These are phyloP conservation scores for Digitonthophagus gazella DNA, from an alignment of 2,888 invertebrate genomes.

Conservation along the genomic window DNA sequence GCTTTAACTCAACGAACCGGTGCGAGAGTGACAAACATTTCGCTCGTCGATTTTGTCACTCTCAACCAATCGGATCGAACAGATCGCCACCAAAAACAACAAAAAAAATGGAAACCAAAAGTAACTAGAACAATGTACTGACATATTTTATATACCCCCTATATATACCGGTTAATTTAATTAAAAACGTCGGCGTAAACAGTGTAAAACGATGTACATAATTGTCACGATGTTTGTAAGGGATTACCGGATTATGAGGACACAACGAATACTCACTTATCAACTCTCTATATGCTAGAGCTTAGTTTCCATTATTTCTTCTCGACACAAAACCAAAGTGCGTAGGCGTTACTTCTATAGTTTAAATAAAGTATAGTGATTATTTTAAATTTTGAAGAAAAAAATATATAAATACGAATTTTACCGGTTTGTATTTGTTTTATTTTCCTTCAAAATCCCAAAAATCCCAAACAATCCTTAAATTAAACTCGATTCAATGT, in stretches of 20 bases:
- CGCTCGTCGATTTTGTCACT: neutral
- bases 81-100: neutral
- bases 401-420: conserved; percentile 8
- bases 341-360: conserved; percentile 7
- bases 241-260: neutral
- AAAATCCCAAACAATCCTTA: no score
- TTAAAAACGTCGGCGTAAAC: neutral
- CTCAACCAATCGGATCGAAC: neutral
- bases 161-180: neutral
- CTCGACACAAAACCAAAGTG: neutral
- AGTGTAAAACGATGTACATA: neutral
- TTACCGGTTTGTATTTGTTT: neutral
- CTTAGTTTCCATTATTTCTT: neutral
- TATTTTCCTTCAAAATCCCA: no score
- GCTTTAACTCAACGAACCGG: neutral
- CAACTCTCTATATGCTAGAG: neutral
- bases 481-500: no score
- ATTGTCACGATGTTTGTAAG: neutral
- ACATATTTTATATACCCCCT: conserved; percentile 14
- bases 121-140: conserved; percentile 10
- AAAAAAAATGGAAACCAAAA: conserved; percentile 3
- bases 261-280: conserved; percentile 6
- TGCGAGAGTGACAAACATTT: neutral
- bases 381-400: conserved; percentile 7
- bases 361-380: conserved; percentile 6